A percentile compares a stretch with the other conserved stretches of the same genome.
phyloP scores from a whole-genome alignment of 1,140 invertebrate genomes.

The Musca vetustissima region DNA sequence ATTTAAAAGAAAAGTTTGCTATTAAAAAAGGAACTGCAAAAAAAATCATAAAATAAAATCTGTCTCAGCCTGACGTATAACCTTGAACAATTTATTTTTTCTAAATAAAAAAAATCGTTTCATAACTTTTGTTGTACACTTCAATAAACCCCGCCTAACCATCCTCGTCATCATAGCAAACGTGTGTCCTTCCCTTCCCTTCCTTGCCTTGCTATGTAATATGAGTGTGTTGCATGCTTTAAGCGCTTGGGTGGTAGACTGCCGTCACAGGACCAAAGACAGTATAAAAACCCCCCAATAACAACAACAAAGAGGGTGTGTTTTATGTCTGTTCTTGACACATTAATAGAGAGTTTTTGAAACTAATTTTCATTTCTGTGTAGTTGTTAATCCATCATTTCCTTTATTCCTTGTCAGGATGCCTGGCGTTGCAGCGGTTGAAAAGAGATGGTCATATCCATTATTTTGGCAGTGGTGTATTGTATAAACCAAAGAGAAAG shows the following conservation, averaged over 20 bases:
- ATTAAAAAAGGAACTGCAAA: too few species aligned
- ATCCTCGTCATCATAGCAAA: too few species aligned
- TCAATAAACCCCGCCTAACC: slow-evolving; percentile 7
- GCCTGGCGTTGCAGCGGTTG: not conserved
- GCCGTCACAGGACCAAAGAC: too few species aligned
- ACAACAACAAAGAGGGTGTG: slow-evolving; percentile 1
- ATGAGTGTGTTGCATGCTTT: too few species aligned
- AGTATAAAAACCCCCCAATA: too few species aligned
- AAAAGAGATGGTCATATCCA: too few species aligned
- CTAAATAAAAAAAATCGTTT: not conserved
- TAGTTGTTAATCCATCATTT: slow-evolving; percentile 21
- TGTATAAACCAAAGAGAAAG: too few species aligned
- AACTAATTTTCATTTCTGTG: not conserved
- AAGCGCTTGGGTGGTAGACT: too few species aligned
- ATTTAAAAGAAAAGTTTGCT: too few species aligned
- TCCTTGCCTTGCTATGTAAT: too few species aligned
- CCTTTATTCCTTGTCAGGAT: slow-evolving; percentile 1
- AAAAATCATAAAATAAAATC: slow-evolving; percentile 17
- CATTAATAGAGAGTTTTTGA: slow-evolving; percentile 13
- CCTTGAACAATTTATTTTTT: slow-evolving; percentile 18
- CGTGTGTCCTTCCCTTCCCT: not conserved
- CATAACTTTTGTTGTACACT: too few species aligned
- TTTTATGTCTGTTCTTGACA: slow-evolving; percentile 22
- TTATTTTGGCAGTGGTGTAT: too few species aligned
- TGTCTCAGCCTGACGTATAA: slow-evolving; percentile 3